Base-by-base conservation (phyloP, 2,113 vertebrate genomes). In the Dipodomys ordii region DNA sequence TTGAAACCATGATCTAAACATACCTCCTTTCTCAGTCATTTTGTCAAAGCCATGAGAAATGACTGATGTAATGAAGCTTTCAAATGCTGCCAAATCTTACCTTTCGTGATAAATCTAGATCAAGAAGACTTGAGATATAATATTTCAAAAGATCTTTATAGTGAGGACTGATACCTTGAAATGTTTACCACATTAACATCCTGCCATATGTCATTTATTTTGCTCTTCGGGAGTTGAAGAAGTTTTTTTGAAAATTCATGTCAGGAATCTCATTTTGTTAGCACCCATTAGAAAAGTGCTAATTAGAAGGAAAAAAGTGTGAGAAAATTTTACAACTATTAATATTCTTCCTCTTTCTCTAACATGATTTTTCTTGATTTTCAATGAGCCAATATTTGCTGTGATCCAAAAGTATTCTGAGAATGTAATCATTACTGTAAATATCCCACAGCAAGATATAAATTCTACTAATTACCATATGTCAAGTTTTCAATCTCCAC, bases 341-440 rank as follows among this genome's bases (percentile, higher is more conserved):
- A 96, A 95, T 97, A 95, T 93, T 49, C 35, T 93, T 93, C 20
- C 30, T 96, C 46, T 88, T 94, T 39, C 23, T 72, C 83, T 86
- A 83, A 80, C 57, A 73, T 69, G 2, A 93, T 94, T 94, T 39
- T 96, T 87, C 32, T 74, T 83, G 44, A 91, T 93, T 90, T 93
- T 97, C 90, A 88, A 79, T 91, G 69, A 96, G 88, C 81, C 77
- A 87, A 72, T 94, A 85, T 95, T 97, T 96, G 57, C 44, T 80
- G 23, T 69, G 76, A 96, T 93, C 77, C 76, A 95, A 94, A 89
- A 83, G 67, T 93, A 88, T 94, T 93, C 68, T 96, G 77, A 95
- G 84, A 95, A 88, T 88, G 65, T 60, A 92, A 39, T 95, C 92
- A 83, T 79, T 89, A 92, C 39, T 95, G 82, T 88, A 96, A 97